phyloP scores from a whole-genome alignment of 2,888 invertebrate genomes.

The Drosophila fulvimacula region DNA sequence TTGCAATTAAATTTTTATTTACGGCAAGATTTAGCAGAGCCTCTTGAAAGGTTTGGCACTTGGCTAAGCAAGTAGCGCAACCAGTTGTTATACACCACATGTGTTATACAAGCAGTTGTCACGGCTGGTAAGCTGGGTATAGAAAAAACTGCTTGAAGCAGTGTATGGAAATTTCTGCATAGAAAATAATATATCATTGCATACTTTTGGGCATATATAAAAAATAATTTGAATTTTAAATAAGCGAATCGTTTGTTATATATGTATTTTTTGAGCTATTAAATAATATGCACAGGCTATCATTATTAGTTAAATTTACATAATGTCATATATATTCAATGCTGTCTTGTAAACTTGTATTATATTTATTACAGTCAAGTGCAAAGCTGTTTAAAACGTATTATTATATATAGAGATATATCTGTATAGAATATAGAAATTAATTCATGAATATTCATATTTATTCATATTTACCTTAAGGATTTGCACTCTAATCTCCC shows the following conservation, averaged over 20 bases:
- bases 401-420: too few species aligned
- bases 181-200: not conserved
- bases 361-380: not conserved
- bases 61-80: conserved; percentile 26
- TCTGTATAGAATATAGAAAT: not conserved
- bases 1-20: not conserved
- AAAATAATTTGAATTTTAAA: not conserved
- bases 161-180: accelerated
- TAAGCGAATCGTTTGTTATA: not conserved
- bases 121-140: too few species aligned
- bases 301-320: not conserved
- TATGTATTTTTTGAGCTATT: not conserved
- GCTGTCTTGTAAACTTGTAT: not conserved
- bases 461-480: too few species aligned
- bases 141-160: conserved; percentile 7
- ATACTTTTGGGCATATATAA: not conserved
- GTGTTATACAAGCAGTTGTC: conserved; percentile 2
- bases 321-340: not conserved
- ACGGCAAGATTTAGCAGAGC: not conserved
- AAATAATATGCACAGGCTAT: not conserved
- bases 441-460: not conserved
- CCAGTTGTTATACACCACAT: not conserved
- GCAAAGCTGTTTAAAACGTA: not conserved
- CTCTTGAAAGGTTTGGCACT: not conserved
- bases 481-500: not conserved